Base-by-base conservation (phyloP, 2,797 vertebrate genomes). In the Echeneis naucrates region DNA sequence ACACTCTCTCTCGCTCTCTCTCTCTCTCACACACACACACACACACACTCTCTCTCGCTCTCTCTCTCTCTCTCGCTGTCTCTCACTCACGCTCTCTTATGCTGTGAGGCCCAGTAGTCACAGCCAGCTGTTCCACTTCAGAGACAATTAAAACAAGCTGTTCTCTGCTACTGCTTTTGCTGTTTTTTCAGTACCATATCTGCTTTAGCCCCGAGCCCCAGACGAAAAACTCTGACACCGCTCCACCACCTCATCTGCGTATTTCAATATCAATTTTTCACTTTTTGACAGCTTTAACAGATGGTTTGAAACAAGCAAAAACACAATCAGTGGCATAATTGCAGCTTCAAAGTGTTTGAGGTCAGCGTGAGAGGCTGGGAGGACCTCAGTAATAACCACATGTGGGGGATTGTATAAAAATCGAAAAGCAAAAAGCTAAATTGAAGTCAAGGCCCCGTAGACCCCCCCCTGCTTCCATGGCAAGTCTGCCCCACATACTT, bases 41-140 rank as follows among this genome's bases (percentile, higher is more conserved):
- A n/a, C n/a, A n/a, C n/a, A n/a, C n/a, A n/a, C 38, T 37, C 8
- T 5, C 38, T 47, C 51, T 64, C 37, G n/a, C 26, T 32, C 23
- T 17, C 47, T 35, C 52, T 11, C 45, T 21, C 37, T 26, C 51
- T 40, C 37, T 40, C 8, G 17, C 42, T 26, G 0, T 70, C 62
- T 11, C 45, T 21, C 37, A 26, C 51, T 40, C 37, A 40, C 8
- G 17, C 42, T 26, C 0, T 70, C 62, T 72, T 81, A 37, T 78
- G 63, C 84, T 83, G 53, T 68, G 88, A 88, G 79, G 75, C 86
- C 80, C 53, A 62, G 69, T 68, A 68, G 68, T 82, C 70, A 19
- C 81, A 83, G 85, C 85, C 90, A 92, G 89, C 89, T 91, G 86
- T 85, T 91, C 85, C 80, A 87, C 86, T 89, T 90, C 82, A 81